Evolutionary conservation across 2,797 vertebrate species (phyloP).

Genomic region (Esox masquinongy): DNA sequence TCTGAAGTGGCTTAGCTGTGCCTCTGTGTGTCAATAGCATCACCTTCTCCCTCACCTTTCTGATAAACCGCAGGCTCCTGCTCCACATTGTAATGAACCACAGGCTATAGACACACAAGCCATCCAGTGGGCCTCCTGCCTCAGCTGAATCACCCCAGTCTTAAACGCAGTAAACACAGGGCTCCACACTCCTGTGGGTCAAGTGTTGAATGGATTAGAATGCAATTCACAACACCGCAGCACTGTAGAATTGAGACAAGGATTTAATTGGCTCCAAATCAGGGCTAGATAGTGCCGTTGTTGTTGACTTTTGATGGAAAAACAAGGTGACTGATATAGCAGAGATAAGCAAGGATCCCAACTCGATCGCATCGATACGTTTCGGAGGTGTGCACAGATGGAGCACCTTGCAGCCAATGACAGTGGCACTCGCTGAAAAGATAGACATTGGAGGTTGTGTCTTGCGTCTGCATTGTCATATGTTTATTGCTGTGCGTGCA

Average conservation of each 20-base stretch:
- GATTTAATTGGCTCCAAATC: constrained; percentile 68
- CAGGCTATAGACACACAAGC: constrained; percentile 13
- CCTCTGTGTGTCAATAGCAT: constrained; percentile 64
- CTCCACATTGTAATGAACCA: constrained; percentile 54
- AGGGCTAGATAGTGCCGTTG: constrained; percentile 58
- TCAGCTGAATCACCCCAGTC: neutral
- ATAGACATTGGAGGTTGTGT: constrained; percentile 44
- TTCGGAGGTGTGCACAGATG: constrained; percentile 31
- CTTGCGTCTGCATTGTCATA: constrained; percentile 33
- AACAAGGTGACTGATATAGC: constrained; percentile 74
- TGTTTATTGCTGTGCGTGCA: constrained; percentile 59
- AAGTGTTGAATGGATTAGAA: constrained; percentile 52
- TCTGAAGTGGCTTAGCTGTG: constrained; percentile 69
- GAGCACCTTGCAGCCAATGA: constrained; percentile 67
- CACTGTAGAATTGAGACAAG: constrained; percentile 48
- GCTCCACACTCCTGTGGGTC: neutral
- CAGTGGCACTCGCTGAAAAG: constrained; percentile 29
- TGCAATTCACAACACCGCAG: constrained; percentile 35
- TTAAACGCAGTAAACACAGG: neutral
- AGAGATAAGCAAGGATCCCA: constrained; percentile 65
- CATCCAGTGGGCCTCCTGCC: neutral
- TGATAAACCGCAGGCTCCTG: constrained; percentile 46
- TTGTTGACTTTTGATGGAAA: constrained; percentile 67
- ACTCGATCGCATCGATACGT: constrained; percentile 64
- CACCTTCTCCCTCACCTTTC: constrained; percentile 55